Evolutionary conservation across 2,888 invertebrate genomes (phyloP).

Genomic region (Drosophila mayaguana): DNA sequence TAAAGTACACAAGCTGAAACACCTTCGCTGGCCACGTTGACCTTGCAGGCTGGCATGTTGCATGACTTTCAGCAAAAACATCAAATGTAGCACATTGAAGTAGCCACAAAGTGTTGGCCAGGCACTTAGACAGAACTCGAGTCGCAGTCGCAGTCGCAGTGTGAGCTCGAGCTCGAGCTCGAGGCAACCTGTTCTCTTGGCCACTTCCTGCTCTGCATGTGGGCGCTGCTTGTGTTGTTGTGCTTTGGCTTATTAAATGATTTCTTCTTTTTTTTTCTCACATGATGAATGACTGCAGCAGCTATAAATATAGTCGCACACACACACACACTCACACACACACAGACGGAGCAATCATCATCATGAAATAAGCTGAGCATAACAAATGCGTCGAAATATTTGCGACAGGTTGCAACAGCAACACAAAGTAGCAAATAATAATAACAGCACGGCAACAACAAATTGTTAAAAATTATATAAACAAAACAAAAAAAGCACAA

Average conservation of each 20-base stretch:
- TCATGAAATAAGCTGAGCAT: constrained; percentile 75
- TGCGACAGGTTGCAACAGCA: constrained; percentile 74
- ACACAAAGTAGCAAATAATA: constrained; percentile 31
- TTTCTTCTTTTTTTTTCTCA: constrained; percentile 28
- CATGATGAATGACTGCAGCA: constrained; percentile 77
- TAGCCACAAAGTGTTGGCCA: constrained; percentile 40
- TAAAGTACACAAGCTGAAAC: neutral
- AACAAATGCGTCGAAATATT: constrained; percentile 77
- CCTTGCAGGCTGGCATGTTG: constrained; percentile 45
- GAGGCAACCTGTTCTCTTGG: constrained; percentile 45
- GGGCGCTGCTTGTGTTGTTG: constrained; percentile 54
- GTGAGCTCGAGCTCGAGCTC: neutral
- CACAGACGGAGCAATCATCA: constrained; percentile 39
- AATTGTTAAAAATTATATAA: constrained; percentile 53
- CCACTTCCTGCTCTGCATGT: constrained; percentile 72
- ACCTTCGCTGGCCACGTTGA: constrained; percentile 35
- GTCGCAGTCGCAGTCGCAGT: too few species aligned
- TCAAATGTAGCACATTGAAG: constrained; percentile 52
- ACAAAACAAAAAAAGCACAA: constrained; percentile 60
- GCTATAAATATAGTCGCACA: constrained; percentile 65
- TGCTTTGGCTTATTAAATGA: constrained; percentile 48
- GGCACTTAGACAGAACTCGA: constrained; percentile 33
- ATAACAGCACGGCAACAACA: constrained; percentile 11
- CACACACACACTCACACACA: constrained; percentile 3
- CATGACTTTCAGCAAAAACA: constrained; percentile 29